Evolutionary conservation across 2,888 invertebrate genomes (phyloP).

Genomic region (Trisateles emortualis): DNA sequence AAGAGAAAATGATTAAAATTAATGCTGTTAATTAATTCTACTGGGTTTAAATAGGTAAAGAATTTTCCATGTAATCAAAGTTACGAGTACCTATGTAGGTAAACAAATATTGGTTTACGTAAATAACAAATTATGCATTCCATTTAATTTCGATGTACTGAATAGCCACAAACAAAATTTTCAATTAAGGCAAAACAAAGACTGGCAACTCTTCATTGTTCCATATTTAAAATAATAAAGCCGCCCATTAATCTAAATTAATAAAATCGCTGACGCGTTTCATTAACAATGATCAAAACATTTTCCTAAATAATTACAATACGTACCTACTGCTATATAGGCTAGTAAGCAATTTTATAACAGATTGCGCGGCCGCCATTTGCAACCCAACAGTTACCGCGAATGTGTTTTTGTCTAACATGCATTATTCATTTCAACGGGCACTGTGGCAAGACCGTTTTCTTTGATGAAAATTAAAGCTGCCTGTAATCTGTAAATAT

Average conservation of each 20-base stretch:
- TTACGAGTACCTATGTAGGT: too few species aligned
- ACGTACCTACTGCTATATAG: too few species aligned
- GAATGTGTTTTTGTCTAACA: constrained; percentile 44
- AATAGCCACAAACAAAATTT: constrained; percentile 5
- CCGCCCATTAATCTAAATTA: constrained; percentile 37
- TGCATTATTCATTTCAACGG: constrained; percentile 44
- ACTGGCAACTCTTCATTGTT: constrained; percentile 22
- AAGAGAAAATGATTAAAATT: too few species aligned
- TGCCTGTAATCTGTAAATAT: constrained; percentile 17
- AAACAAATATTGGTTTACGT: background rate
- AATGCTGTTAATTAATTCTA: too few species aligned
- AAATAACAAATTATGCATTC: background rate
- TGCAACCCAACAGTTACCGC: constrained; percentile 24
- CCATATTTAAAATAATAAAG: constrained; percentile 20
- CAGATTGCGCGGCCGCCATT: constrained; percentile 26
- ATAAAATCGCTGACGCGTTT: constrained; percentile 32
- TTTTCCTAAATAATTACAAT: too few species aligned
- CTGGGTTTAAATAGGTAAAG: too few species aligned
- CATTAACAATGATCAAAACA: constrained; percentile 18
- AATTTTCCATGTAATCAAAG: too few species aligned
- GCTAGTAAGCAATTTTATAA: constrained; percentile 27
- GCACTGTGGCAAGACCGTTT: constrained; percentile 7
- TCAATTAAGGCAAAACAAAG: constrained; percentile 19
- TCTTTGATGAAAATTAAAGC: constrained; percentile 34
- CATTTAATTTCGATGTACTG: background rate